Conservation (phyloP, 1,140 invertebrate genomes). For the Phocides pigmalion region DNA sequence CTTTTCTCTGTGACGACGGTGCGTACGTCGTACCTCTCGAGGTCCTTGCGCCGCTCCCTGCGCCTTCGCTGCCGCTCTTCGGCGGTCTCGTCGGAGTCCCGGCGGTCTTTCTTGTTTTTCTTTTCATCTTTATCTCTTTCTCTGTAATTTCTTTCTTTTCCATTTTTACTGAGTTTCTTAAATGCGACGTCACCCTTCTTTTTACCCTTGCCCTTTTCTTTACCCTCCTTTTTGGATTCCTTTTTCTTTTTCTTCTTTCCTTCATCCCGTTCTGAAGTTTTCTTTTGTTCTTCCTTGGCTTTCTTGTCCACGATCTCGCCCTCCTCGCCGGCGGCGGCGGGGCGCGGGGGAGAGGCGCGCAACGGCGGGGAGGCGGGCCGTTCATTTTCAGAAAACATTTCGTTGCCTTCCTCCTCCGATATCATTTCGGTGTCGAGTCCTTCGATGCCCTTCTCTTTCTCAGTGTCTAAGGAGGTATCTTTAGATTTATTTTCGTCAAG, state of each 20-base stretch:
- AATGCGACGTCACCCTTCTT: constrained; percentile 85
- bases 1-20: constrained; percentile 89
- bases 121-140: constrained; percentile 85
- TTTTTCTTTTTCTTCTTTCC: constrained; percentile 74
- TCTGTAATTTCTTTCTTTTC: constrained; percentile 92
- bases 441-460: constrained; percentile 82
- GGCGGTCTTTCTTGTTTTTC: constrained; percentile 60
- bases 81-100: constrained; percentile 55
- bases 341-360: constrained; percentile 60
- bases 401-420: constrained; percentile 87
- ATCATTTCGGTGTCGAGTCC: constrained; percentile 89
- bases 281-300: constrained; percentile 63
- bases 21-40: constrained; percentile 92
- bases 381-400: constrained; percentile 84
- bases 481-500: constrained; percentile 86
- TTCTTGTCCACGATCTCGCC: constrained; percentile 85
- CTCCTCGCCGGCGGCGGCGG: constrained; percentile 78
- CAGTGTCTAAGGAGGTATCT: constrained; percentile 69
- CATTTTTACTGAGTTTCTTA: constrained; percentile 92
- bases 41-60: constrained; percentile 90
- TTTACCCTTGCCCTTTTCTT: constrained; percentile 70
- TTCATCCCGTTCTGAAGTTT: constrained; percentile 52
- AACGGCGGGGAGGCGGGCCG: constrained; percentile 59
- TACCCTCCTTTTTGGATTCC: constrained; percentile 71
- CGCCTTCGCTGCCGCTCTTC: constrained; percentile 77